Evolutionary conservation across 2,113 vertebrate genomes (phyloP).

Genomic region (Heliornis fulica): DNA sequence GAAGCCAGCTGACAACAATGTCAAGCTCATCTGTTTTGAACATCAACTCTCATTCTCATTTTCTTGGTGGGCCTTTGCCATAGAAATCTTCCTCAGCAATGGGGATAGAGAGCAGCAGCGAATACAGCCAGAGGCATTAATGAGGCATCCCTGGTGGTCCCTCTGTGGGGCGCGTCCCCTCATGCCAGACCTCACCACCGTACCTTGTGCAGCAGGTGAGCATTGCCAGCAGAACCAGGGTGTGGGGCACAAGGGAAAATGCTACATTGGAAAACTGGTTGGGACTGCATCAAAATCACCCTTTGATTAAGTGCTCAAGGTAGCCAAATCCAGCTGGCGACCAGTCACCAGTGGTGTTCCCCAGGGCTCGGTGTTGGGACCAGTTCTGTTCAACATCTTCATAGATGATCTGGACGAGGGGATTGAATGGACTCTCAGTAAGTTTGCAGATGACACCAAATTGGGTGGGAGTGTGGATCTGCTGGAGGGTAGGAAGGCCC

Average conservation of each 20-base stretch:
- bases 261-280: background rate
- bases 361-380: no score
- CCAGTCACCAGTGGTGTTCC: no score
- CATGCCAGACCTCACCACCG: background rate
- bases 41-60: slow-evolving; percentile 38
- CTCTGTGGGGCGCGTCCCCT: background rate
- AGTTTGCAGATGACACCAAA: no score
- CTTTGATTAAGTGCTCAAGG: background rate
- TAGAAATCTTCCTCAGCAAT: slow-evolving; percentile 74
- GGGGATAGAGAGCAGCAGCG: background rate
- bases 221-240: background rate
- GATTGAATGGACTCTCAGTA: no score
- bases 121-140: background rate
- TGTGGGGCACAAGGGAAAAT: background rate
- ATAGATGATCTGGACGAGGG: no score
- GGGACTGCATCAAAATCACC: background rate
- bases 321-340: no score
- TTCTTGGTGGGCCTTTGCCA: slow-evolving; percentile 58
- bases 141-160: background rate
- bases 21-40: slow-evolving; percentile 36
- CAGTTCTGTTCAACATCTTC: no score
- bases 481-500: no score
- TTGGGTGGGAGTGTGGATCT: no score
- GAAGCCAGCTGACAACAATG: background rate
- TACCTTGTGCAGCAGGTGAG: background rate